These are phyloP conservation scores for Maccullochella peelii DNA, from an alignment of 2,113 vertebrate genomes.

Conservation along the genomic window DNA sequence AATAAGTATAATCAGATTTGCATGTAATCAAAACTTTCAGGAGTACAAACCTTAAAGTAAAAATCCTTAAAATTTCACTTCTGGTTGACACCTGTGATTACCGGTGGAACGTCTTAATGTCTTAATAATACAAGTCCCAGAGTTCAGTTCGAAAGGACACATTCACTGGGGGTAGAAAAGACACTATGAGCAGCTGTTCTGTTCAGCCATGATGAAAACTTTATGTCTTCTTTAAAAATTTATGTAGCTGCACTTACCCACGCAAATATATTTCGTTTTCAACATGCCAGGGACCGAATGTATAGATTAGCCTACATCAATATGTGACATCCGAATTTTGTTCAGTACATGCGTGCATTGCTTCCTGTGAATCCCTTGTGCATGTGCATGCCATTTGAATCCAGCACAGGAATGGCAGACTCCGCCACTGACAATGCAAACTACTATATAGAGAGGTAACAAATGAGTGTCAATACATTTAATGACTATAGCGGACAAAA, in stretches of 20 bases:
- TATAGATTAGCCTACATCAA: too few relatives aligned
- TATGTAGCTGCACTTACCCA: neutral
- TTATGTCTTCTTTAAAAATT: neutral
- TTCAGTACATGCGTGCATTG: neutral
- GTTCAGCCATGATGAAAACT: neutral
- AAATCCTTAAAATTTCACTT: neutral
- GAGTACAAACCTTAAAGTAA: neutral
- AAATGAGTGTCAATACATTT: neutral
- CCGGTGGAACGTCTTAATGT: neutral
- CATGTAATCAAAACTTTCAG: neutral
- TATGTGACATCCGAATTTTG: neutral
- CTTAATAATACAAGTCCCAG: neutral
- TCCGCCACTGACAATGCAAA: neutral
- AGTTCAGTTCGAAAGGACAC: neutral
- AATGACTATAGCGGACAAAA: neutral
- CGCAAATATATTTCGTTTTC: neutral
- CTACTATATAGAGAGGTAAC: neutral
- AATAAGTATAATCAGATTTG: neutral
- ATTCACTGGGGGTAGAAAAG: neutral
- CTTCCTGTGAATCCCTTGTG: neutral
- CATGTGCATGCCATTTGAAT: neutral
- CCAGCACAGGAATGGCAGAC: neutral
- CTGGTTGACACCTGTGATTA: neutral
- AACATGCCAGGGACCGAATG: neutral
- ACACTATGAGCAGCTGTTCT: neutral